A percentile compares a stretch with the other conserved stretches of the same genome.
Conservation (phyloP, 2,888 invertebrate species). For the Beris chalybata region DNA sequence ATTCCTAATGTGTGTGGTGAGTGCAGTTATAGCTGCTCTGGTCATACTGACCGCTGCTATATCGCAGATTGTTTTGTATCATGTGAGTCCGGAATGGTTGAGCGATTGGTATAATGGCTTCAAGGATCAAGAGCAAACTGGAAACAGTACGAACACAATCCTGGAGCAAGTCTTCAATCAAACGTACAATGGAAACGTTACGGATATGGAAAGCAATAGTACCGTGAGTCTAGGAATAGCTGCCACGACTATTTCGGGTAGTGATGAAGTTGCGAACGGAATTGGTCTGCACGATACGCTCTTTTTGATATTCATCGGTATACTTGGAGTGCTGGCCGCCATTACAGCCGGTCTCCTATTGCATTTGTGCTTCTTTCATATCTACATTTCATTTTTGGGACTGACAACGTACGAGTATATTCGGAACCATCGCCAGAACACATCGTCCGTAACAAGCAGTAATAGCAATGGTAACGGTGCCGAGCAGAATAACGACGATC, state of each 20-base stretch:
- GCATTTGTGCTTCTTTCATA: conserved; percentile 85
- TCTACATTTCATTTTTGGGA: conserved; percentile 81
- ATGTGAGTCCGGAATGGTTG: conserved; percentile 62
- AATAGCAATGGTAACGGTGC: conserved; percentile 39
- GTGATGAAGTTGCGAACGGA: conserved; percentile 43
- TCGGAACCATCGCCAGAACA: conserved; percentile 57
- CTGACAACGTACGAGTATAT: conserved; percentile 91
- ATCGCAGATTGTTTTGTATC: conserved; percentile 69
- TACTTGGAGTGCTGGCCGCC: conserved; percentile 71
- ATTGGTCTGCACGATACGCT: conserved; percentile 61
- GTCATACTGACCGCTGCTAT: conserved; percentile 71
- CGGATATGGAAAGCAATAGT: conserved; percentile 24
- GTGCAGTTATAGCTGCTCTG: conserved; percentile 73
- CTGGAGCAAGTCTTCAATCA: conserved; percentile 35
- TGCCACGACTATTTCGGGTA: conserved; percentile 33
- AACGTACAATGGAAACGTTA: conserved; percentile 20
- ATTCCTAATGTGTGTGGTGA: conserved; percentile 78
- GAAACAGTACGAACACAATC: conserved; percentile 9
- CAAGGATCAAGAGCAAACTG: conserved; percentile 42
- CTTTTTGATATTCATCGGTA: conserved; percentile 63
- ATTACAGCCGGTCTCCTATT: conserved; percentile 75
- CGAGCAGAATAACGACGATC: conserved; percentile 42
- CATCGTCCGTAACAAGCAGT: conserved; percentile 32
- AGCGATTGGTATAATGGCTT: conserved; percentile 54
- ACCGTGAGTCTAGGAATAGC: conserved; percentile 31